Evolutionary conservation across 1,140 invertebrate species (phyloP), one percentile per base, ranked within the genome.

Genomic region (Bactericera cockerelli): DNA sequence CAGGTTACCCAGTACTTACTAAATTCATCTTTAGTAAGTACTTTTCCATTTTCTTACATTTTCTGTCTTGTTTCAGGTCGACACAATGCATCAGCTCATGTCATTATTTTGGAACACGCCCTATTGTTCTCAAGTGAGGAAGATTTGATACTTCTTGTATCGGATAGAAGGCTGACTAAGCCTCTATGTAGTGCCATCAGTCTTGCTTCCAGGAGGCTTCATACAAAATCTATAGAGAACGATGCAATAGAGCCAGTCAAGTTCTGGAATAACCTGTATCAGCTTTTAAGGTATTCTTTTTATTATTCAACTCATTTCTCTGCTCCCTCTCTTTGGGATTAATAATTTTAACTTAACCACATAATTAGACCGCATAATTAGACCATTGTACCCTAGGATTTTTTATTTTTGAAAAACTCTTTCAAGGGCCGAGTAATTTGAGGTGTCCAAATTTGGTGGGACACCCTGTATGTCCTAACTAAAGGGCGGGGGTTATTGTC

Each of bases 41-140:
- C n/a, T n/a, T n/a, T n/a, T n/a, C n/a, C n/a, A n/a, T n/a, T n/a
- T 31, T 31, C 28, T 31, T 31, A 6, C 13, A 31, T 31, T n/a
- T n/a, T n/a, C n/a, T n/a, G n/a, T n/a, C 56, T 39, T 54, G 10
- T 39, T 36, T 28, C 38, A 61, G 57, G 26, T 39, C 28, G 59
- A 36, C 42, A 49, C 19, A 49, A 49, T 49, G 3, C n/a, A 10
- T 6, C 42, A 22, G 42, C 42, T 16, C 42, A 49, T 22, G 42
- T 49, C 3, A 22, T 49, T 49, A 49, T 49, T 6, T 49, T 49
- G 22, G 42, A 49, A 49, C 42, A 49, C 19, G 42, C 19, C 19
- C 42, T 49, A 4, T n/a, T 49, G 22, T 49, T 49, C 22, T 49
- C 42, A 6, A 49, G 3, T 49, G 3, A 10, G 8, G 4, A 49